Conservation (phyloP, 2,113 vertebrate genomes). For the Climacteris rufus region DNA sequence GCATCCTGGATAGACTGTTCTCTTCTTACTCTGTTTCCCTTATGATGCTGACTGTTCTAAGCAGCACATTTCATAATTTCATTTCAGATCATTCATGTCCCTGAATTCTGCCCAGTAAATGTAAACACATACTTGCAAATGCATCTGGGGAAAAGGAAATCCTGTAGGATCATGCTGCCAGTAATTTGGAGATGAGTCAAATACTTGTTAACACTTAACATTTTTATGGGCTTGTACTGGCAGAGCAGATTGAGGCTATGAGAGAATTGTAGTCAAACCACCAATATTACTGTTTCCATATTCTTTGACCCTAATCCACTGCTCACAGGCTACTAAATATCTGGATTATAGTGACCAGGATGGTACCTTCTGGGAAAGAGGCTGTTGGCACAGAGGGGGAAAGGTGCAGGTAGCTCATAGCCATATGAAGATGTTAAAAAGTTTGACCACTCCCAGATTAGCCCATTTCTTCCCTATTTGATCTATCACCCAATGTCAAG, state of each 20-base stretch:
- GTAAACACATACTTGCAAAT: constrained; percentile 25
- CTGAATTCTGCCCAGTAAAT: not conserved
- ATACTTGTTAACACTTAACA: not conserved
- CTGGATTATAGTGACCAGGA: not conserved
- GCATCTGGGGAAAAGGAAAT: constrained; percentile 8
- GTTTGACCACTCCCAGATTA: not conserved
- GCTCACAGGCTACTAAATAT: not conserved
- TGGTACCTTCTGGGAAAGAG: not conserved
- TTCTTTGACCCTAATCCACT: not conserved
- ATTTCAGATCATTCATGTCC: constrained; percentile 28
- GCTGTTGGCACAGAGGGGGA: not conserved
- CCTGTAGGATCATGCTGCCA: not conserved
- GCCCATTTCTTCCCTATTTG: not conserved
- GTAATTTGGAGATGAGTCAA: constrained; percentile 1
- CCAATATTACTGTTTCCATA: not conserved
- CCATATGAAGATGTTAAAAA: not conserved
- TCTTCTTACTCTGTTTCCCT: not conserved
- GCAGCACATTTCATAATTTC: not conserved
- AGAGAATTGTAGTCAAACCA: not conserved
- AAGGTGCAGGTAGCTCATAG: not conserved
- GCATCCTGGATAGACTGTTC: not conserved
- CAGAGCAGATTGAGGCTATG: not conserved
- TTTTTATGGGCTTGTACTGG: not conserved
- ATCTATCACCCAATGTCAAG: not conserved
- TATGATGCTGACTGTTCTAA: not conserved